These are phyloP conservation scores for Oryzias sinensis DNA, from an alignment of 2,797 vertebrate genomes.

Conservation along the genomic window DNA sequence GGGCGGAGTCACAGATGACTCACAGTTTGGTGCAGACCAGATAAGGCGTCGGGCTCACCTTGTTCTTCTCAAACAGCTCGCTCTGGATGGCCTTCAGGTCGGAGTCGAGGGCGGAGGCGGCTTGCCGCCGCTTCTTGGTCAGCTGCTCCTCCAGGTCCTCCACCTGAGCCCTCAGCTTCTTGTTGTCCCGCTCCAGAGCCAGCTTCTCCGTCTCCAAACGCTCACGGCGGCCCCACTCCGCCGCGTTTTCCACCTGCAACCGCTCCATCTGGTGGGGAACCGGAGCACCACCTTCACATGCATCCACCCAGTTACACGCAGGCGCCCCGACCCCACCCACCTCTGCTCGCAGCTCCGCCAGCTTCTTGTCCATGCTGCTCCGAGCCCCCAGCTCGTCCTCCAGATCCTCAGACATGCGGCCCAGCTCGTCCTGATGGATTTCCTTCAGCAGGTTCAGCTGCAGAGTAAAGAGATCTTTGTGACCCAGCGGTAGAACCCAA, in stretches of 20 bases:
- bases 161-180: slow-evolving; percentile 88
- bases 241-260: slow-evolving; percentile 92
- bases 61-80: slow-evolving; percentile 93
- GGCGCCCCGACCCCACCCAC: slow-evolving; percentile 57
- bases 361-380: slow-evolving; percentile 96
- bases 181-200: slow-evolving; percentile 93
- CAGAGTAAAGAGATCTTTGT: not conserved
- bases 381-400: slow-evolving; percentile 94
- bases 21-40: too few relatives aligned
- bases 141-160: slow-evolving; percentile 94
- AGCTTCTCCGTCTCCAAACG: slow-evolving; percentile 95
- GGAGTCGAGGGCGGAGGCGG: slow-evolving; percentile 86
- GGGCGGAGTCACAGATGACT: too few relatives aligned
- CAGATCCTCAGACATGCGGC: slow-evolving; percentile 94
- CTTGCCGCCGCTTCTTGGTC: slow-evolving; percentile 87
- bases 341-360: slow-evolving; percentile 91
- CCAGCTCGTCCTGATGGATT: slow-evolving; percentile 93
- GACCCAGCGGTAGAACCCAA: too few relatives aligned
- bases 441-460: slow-evolving; percentile 94
- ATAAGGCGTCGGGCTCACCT: slow-evolving; percentile 73
- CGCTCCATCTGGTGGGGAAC: slow-evolving; percentile 86
- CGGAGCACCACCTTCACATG: too few relatives aligned
- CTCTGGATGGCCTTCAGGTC: slow-evolving; percentile 93
- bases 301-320: too few relatives aligned
- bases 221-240: slow-evolving; percentile 93